phyloP scores from a whole-genome alignment of 2,797 vertebrate species.

The Artibeus jamaicensis region DNA sequence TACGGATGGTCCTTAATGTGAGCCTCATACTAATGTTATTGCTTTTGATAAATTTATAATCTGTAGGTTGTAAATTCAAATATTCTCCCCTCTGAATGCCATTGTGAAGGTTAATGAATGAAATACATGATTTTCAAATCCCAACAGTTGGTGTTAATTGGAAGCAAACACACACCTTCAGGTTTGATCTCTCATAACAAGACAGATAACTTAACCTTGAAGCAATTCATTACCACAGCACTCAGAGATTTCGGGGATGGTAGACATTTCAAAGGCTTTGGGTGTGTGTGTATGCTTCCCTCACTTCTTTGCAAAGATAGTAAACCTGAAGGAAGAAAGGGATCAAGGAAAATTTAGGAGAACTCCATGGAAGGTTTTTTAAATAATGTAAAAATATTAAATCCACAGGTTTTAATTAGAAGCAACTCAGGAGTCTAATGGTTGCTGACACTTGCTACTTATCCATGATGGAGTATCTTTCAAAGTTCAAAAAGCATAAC shows the following conservation, averaged over 20 bases:
- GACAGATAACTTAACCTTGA: constrained; percentile 71
- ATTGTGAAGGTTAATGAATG: constrained; percentile 76
- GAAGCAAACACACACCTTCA: constrained; percentile 72
- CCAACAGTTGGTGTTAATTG: constrained; percentile 73
- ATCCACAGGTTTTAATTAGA: constrained; percentile 31
- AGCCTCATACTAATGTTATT: constrained; percentile 21
- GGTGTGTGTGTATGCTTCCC: neutral
- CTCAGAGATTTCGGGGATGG: neutral
- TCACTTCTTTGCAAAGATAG: neutral
- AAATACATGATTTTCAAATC: constrained; percentile 71
- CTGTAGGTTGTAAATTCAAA: constrained; percentile 67
- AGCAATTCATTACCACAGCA: constrained; percentile 44
- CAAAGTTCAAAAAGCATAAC: neutral
- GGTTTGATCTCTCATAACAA: constrained; percentile 71
- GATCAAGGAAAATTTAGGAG: constrained; percentile 31
- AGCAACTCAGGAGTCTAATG: neutral
- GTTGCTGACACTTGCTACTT: neutral
- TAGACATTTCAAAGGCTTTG: constrained; percentile 46
- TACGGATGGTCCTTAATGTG: neutral
- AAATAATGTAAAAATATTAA: constrained; percentile 27
- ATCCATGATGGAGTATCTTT: neutral
- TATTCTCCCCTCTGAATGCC: constrained; percentile 66
- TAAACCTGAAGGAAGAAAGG: neutral
- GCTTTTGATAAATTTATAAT: constrained; percentile 69
- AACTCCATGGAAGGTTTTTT: constrained; percentile 22